Evolutionary conservation across 2,797 vertebrate species (phyloP), one percentile per base, ranked within the genome.

Genomic region (Ciconia nigra): DNA sequence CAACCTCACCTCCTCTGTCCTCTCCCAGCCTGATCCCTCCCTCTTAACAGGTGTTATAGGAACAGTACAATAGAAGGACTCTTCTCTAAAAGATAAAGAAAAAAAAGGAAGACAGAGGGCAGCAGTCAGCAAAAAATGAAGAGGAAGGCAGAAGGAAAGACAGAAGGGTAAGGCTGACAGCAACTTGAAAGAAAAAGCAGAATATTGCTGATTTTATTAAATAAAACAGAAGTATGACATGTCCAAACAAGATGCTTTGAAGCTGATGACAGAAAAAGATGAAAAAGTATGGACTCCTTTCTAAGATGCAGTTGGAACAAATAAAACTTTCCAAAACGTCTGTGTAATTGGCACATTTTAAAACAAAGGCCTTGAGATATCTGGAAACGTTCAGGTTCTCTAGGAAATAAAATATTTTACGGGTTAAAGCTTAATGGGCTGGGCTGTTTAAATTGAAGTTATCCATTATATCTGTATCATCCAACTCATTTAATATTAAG

Each of bases 31-130:
- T 98, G 98, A 98, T 98, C 99, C 98, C 98, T 99, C 98, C 98
- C 98, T 98, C 98, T 98, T 99, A 98, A 99, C 98, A 98, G 99
- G 99, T 98, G 99, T 99, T 98, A 99, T 99, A 98, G 98, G 98
- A 98, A 99, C 98, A 97, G 98, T 99, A 98, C 98, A 99, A 99
- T 98, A 99, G 98, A 99, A 99, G 98, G 98, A 98, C 98, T 98
- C 98, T 98, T 99, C 98, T 99, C 98, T 99, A 94, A 96, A 97
- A 97, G 96, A 95, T 96, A 87, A 95, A 91, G 86, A 94, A 97
- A 95, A 91, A 95, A 97, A 93, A 93, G 90, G 91, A 93, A 55
- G 96, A 98, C 96, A 94, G 96, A 97, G 94, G 97, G 98, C 93
- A 95, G 93, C 87, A 97, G 92, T 95, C 85, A 96, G 88, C 88